phyloP scores from a whole-genome alignment of 2,888 invertebrate species.

The Bursaphelenchus okinawaensis region DNA sequence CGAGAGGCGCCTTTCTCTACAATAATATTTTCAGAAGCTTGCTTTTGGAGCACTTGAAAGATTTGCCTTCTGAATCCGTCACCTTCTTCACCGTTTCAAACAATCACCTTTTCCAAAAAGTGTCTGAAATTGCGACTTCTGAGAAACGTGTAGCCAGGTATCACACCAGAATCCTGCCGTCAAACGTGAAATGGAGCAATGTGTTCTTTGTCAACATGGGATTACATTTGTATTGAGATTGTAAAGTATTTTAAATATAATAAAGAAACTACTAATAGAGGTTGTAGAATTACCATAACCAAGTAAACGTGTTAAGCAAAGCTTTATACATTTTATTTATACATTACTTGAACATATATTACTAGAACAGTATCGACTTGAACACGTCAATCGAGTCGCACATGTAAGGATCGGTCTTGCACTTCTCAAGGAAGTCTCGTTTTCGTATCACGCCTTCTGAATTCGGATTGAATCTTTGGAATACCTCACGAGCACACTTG shows the following conservation, averaged over 20 bases:
- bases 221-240: constrained; percentile 40
- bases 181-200: constrained; percentile 47
- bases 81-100: constrained; percentile 19
- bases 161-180: constrained; percentile 44
- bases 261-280: too few species aligned
- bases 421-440: constrained; percentile 42
- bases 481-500: background rate
- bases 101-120: constrained; percentile 16
- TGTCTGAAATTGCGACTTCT: constrained; percentile 13
- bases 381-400: constrained; percentile 41
- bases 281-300: too few species aligned
- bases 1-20: background rate
- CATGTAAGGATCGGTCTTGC: constrained; percentile 40
- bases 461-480: constrained; percentile 47
- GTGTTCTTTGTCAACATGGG: constrained; percentile 47
- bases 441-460: constrained; percentile 42
- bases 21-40: constrained; percentile 14
- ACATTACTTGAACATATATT: too few species aligned
- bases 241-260: too few species aligned
- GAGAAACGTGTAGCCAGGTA: constrained; percentile 38
- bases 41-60: constrained; percentile 18
- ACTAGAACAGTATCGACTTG: constrained; percentile 1
- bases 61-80: constrained; percentile 10
- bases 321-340: too few species aligned
- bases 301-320: too few species aligned